These are phyloP conservation scores for Tenthredo distinguenda DNA, from an alignment of 2,888 invertebrate genomes.

Conservation along the genomic window DNA sequence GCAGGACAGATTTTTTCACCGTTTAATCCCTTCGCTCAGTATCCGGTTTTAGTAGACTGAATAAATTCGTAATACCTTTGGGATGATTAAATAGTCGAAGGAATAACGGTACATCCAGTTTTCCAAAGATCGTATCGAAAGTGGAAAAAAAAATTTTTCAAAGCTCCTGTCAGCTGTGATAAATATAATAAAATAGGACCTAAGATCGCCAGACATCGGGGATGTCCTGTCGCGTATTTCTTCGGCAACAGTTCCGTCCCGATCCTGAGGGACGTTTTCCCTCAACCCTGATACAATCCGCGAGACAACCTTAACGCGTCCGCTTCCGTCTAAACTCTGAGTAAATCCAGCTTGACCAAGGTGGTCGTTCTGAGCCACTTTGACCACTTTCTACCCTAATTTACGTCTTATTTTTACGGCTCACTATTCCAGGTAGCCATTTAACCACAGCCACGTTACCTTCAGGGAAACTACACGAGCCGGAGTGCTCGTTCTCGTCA, in stretches of 20 bases:
- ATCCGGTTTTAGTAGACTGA: slow-evolving; percentile 7
- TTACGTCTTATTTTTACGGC: slow-evolving; percentile 51
- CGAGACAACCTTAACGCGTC: slow-evolving; percentile 41
- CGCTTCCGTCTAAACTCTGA: slow-evolving; percentile 22
- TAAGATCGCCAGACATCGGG: slow-evolving; percentile 7
- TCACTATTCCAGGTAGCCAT: slow-evolving; percentile 42
- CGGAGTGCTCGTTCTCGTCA: slow-evolving; percentile 23
- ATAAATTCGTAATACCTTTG: neutral
- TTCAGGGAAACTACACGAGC: neutral
- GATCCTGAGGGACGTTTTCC: slow-evolving; percentile 39
- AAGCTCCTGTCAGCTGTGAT: neutral
- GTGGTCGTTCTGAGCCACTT: slow-evolving; percentile 36
- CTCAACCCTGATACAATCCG: slow-evolving; percentile 24
- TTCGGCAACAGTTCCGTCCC: neutral
- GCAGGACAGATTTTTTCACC: slow-evolving; percentile 1
- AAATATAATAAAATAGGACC: slow-evolving; percentile 12
- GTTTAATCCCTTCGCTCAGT: slow-evolving; percentile 6
- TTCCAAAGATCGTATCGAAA: neutral
- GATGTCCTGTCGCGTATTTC: slow-evolving; percentile 20
- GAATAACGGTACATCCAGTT: neutral
- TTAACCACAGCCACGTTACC: slow-evolving; percentile 25
- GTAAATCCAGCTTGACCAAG: slow-evolving; percentile 28
- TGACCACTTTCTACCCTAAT: slow-evolving; percentile 51
- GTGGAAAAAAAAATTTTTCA: neutral
- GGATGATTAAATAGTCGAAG: neutral